A percentile compares a stretch with the other conserved stretches of the same genome.
Evolutionary conservation across 2,797 vertebrate species (phyloP).

Genomic region (Brotula barbata): DNA sequence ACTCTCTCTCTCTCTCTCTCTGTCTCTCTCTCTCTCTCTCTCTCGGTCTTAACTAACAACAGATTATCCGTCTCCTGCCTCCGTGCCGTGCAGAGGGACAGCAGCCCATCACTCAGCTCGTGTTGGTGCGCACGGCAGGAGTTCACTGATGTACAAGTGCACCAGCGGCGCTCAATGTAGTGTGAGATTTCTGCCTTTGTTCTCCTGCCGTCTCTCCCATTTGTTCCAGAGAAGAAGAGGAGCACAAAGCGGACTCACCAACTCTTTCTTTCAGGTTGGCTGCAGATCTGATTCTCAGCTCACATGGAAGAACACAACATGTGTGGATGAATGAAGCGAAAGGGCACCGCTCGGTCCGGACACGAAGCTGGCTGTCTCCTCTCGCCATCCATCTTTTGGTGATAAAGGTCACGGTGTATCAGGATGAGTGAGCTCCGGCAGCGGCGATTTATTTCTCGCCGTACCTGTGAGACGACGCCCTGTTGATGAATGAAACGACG

Average conservation of each 20-base stretch:
- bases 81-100: too few relatives aligned
- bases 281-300: constrained; percentile 30
- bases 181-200: too few relatives aligned
- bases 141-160: too few relatives aligned
- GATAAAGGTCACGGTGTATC: constrained; percentile 36
- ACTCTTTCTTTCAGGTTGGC: constrained; percentile 13
- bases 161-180: too few relatives aligned
- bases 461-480: constrained; percentile 16
- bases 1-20: too few relatives aligned
- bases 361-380: constrained; percentile 11
- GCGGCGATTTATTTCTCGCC: constrained; percentile 29
- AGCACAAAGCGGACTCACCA: neutral
- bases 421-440: constrained; percentile 25
- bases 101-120: too few relatives aligned
- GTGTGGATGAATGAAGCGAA: constrained; percentile 17
- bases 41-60: too few relatives aligned
- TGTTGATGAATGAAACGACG: constrained; percentile 24
- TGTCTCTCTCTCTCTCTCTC: too few relatives aligned
- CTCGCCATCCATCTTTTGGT: constrained; percentile 7
- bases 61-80: too few relatives aligned
- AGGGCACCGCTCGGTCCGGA: constrained; percentile 16
- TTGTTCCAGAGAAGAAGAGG: too few relatives aligned
- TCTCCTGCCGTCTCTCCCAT: too few relatives aligned
- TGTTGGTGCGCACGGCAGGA: too few relatives aligned
- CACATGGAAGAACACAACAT: constrained; percentile 19